Conservation (phyloP, 1,140 invertebrate genomes). For the Antheraea mylitta region DNA sequence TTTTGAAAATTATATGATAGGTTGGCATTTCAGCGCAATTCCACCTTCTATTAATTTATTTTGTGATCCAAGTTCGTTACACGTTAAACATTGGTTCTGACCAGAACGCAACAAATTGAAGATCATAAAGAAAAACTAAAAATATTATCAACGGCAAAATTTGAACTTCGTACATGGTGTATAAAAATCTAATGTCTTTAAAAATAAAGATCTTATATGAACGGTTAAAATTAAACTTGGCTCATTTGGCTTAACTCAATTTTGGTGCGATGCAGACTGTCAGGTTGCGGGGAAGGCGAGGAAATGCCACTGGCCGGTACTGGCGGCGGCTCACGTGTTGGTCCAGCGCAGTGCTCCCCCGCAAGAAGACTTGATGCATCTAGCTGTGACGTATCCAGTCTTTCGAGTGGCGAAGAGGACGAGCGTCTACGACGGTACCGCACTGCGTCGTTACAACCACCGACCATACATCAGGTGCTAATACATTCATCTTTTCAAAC, state of each 20-base stretch:
- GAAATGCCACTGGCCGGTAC: constrained; percentile 65
- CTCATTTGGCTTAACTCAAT: not conserved
- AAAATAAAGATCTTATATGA: too few relatives aligned
- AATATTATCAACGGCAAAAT: too few relatives aligned
- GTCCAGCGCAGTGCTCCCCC: constrained; percentile 68
- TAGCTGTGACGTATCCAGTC: constrained; percentile 68
- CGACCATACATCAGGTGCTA: constrained; percentile 21
- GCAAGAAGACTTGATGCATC: constrained; percentile 67
- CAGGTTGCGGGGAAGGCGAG: constrained; percentile 63
- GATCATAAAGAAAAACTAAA: too few relatives aligned
- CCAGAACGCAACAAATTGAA: too few relatives aligned
- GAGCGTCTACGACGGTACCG: constrained; percentile 65
- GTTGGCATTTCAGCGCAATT: too few relatives aligned
- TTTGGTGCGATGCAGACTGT: constrained; percentile 47
- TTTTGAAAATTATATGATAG: too few relatives aligned
- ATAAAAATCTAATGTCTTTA: too few relatives aligned
- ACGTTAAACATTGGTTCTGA: too few relatives aligned
- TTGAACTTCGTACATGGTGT: too few relatives aligned
- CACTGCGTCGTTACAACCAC: constrained; percentile 47
- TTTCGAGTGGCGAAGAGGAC: constrained; percentile 71
- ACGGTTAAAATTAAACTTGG: too few relatives aligned
- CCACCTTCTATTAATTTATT: too few relatives aligned
- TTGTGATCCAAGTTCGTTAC: too few relatives aligned
- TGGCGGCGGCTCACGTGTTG: constrained; percentile 41
- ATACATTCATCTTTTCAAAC: not conserved